phyloP scores from a whole-genome alignment of 2,113 vertebrate genomes.

The Erythrocercus mccallii region DNA sequence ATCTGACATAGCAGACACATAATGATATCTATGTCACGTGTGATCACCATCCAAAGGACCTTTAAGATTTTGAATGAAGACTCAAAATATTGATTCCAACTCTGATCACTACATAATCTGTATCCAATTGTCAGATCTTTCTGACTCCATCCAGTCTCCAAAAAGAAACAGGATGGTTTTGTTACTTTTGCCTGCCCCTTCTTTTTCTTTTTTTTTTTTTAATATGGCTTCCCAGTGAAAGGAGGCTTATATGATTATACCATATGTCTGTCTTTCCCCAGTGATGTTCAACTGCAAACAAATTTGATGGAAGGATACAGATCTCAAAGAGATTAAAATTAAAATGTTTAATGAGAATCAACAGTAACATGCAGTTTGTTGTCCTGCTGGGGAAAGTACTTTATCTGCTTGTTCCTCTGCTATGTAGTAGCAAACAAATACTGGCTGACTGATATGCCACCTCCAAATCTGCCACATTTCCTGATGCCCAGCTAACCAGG shows the following conservation, averaged over 20 bases:
- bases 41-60: background rate
- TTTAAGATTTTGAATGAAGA: background rate
- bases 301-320: constrained; percentile 7
- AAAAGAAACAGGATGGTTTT: background rate
- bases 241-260: constrained; percentile 6
- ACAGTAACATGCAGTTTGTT: background rate
- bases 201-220: background rate
- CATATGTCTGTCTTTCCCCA: background rate
- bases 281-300: background rate
- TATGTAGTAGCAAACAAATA: background rate
- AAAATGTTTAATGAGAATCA: background rate
- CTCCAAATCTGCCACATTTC: background rate
- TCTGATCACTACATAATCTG: background rate
- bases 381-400: background rate
- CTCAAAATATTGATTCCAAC: background rate
- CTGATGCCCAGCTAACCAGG: background rate
- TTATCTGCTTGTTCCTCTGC: background rate
- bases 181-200: background rate
- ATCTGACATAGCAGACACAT: background rate
- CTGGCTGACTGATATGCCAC: background rate
- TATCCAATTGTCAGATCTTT: background rate
- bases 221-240: background rate
- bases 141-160: background rate
- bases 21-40: background rate
- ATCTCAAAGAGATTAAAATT: background rate